Base-by-base conservation (phyloP, 2,888 invertebrate species). In the Chirona hameri region DNA sequence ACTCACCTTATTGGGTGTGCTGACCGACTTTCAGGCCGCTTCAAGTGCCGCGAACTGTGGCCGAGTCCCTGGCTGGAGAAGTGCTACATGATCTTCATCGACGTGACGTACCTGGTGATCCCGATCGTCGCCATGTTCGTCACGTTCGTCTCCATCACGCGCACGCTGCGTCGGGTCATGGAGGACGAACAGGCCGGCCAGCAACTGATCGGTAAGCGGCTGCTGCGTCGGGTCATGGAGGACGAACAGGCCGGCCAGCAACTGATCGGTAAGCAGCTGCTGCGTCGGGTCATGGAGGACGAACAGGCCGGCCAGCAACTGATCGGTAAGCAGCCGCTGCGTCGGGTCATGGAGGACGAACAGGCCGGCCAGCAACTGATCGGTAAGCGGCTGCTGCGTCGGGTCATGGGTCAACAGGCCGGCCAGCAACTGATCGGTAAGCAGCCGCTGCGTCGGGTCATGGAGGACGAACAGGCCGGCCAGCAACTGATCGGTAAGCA, bases 11-110 rank as follows among this genome's bases (percentile, higher is more conserved):
- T 39, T 7, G 4, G 39, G 7, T 39, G 39, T 39, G 39, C 39
- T 39, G 39, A 7, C 39, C 7, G 39, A 39, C 39, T 39, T 39
- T 39, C 29, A 81, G 76, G 55, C 2, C 55, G 48, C n/a, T 79
- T 82, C 46, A 76, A 84, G 81, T 85, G 84, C 60, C 81, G 84
- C 2, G 76, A 76, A 24, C 39, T 46, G 76, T 69, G 60, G 72
- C 60, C 55, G 27, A 69, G 24, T 4, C 65, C 18, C 65, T n/a
- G 24, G 1, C 1, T 55, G 81, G 81, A 81, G 81, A 52, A 81
- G 18, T 15, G 69, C 69, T 81, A 69, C 69, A 39, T 60, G 60
- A 24, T 48, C n/a, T 81, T 57, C 81, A 48, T 81, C 65, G 76
- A 76, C 76, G 39, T 76, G 46, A 46, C 76, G 21, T 76, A 76